Base-by-base conservation (phyloP, 1,140 invertebrate species). In the Trichogramma pretiosum region DNA sequence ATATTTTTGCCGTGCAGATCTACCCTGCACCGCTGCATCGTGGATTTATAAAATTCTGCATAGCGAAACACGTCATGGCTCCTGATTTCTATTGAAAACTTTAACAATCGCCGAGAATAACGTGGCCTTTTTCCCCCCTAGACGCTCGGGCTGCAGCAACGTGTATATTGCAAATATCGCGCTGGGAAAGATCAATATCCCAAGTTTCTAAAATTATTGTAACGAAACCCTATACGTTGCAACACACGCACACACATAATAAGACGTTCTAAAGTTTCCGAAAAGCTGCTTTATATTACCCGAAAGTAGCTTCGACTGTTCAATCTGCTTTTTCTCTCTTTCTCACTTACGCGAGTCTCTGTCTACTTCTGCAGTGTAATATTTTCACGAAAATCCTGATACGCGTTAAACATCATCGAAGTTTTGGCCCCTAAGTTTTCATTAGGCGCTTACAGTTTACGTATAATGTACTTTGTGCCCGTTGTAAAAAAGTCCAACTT, bases 361-460 rank as follows among this genome's bases (percentile, higher is more conserved):
- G n/a, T 37, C 17, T 46, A 23, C 32, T 42, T 17, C n/a, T n/a
- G n/a, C n/a, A n/a, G n/a, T n/a, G n/a, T n/a, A 28, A 28, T 23
- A 35, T 16, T 50, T 46, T 34, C 22, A 10, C 24, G 11, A 50
- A 50, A 44, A 44, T 50, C 28, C 14, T 24, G 16, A 32, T 33
- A 45, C 28, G n/a, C n/a, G n/a, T n/a, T n/a, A n/a, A n/a, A n/a
- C n/a, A n/a, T n/a, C n/a, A n/a, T n/a, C 22, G 28, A 40, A 46
- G 37, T 46, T 46, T 45, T n/a, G n/a, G n/a, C 30, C 21, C 30
- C 18, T 17, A 35, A 50, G 48, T 42, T 35, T 46, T 39, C 42
- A 40, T 50, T 40, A 46, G 38, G 21, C 41, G 23, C 18, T 37
- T 36, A n/a, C n/a, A n/a, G n/a, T n/a, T n/a, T n/a, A 34, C 32